phyloP scores from a whole-genome alignment of 1,140 invertebrate genomes.

The Dryas iulia region DNA sequence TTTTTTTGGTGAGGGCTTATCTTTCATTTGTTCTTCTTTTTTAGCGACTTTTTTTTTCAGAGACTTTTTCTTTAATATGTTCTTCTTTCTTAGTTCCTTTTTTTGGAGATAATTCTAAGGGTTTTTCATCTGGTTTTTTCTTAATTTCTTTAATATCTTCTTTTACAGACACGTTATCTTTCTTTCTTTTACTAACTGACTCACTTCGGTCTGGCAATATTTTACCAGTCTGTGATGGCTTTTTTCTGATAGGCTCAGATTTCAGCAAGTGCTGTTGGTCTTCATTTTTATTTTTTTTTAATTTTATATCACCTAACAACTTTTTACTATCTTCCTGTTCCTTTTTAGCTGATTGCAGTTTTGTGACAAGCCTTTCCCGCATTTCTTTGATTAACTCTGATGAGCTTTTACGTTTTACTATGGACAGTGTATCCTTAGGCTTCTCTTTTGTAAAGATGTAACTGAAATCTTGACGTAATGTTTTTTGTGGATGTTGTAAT shows the following conservation, averaged over 20 bases:
- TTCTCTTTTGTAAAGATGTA: conserved; percentile 46
- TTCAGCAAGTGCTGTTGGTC: neutral
- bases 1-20: too few relatives aligned
- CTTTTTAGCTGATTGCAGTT: conserved; percentile 32
- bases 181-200: neutral
- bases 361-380: conserved; percentile 18
- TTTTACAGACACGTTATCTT: neutral
- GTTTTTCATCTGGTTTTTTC: conserved; percentile 9
- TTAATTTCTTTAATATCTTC: neutral
- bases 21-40: too few relatives aligned
- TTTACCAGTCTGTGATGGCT: conserved; percentile 9
- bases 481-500: neutral
- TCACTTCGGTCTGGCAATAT: neutral
- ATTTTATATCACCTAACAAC: conserved; percentile 3
- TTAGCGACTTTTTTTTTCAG: too few relatives aligned
- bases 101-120: neutral
- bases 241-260: neutral
- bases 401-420: conserved; percentile 39
- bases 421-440: conserved; percentile 21
- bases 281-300: conserved; percentile 9
- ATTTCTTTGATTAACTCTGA: conserved; percentile 54
- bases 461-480: conserved; percentile 34
- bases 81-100: neutral
- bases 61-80: neutral
- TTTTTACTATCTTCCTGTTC: conserved; percentile 20